Evolutionary conservation across 2,888 invertebrate genomes (phyloP).

Genomic region (Cabera pusaria): DNA sequence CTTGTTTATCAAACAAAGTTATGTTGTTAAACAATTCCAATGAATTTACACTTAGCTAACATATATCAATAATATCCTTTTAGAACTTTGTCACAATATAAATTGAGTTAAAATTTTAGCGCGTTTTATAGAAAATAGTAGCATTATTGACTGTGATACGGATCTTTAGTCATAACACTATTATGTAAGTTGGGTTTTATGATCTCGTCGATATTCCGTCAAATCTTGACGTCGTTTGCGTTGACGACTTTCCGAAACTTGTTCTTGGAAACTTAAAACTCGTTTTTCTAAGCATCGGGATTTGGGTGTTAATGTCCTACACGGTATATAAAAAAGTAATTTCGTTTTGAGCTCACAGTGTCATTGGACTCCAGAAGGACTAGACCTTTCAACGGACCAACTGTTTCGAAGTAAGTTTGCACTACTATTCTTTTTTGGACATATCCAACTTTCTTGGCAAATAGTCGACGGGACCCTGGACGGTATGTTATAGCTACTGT

Average conservation of each 20-base stretch:
- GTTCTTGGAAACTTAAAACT: constrained; percentile 32
- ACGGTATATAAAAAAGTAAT: constrained; percentile 34
- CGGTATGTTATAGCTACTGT: too few species aligned
- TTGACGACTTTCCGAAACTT: constrained; percentile 15
- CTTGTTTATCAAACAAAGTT: not conserved
- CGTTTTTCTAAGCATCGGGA: constrained; percentile 24
- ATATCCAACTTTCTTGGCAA: too few species aligned
- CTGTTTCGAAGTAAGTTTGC: constrained; percentile 8
- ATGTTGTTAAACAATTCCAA: constrained; percentile 5
- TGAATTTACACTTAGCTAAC: constrained; percentile 1
- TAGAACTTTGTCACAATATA: constrained; percentile 4
- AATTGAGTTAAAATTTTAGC: too few species aligned
- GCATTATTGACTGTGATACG: too few species aligned
- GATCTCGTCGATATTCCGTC: too few species aligned
- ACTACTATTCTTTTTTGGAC: too few species aligned
- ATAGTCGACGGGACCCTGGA: too few species aligned
- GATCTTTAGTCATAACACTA: too few species aligned
- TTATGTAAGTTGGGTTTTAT: not conserved
- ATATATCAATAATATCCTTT: not conserved
- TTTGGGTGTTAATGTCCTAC: constrained; percentile 25
- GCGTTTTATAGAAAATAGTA: too few species aligned
- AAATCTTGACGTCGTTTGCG: constrained; percentile 8
- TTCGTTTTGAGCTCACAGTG: constrained; percentile 20
- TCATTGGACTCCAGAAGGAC: constrained; percentile 13
- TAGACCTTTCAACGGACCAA: constrained; percentile 1